These are phyloP conservation scores for Leptodactylus fallax DNA, from an alignment of 2,797 vertebrate genomes.

Conservation along the genomic window DNA sequence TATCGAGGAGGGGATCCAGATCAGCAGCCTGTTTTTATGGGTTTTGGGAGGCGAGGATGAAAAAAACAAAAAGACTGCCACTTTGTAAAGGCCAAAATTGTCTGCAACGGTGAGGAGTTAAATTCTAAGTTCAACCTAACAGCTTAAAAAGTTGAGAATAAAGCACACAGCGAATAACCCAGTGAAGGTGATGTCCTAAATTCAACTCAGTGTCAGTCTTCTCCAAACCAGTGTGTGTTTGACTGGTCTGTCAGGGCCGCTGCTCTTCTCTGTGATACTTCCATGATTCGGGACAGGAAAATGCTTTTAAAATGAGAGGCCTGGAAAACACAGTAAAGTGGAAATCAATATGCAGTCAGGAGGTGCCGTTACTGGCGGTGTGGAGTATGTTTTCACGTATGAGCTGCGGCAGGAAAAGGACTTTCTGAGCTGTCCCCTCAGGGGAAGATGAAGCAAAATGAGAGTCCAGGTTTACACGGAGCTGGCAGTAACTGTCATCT, in stretches of 20 bases:
- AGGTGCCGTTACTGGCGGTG: slow-evolving; percentile 60
- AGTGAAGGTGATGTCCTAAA: slow-evolving; percentile 13
- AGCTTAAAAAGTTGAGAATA: neutral
- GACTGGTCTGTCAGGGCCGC: slow-evolving; percentile 4
- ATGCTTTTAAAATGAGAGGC: slow-evolving; percentile 56
- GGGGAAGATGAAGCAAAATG: slow-evolving; percentile 50
- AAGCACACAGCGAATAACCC: neutral
- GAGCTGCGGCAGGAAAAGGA: neutral
- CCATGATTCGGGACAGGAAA: slow-evolving; percentile 34
- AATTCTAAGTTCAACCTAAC: neutral
- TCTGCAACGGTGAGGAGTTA: neutral
- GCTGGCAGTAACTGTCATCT: slow-evolving; percentile 55
- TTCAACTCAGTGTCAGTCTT: neutral
- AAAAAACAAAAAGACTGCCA: too few relatives aligned
- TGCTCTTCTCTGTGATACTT: slow-evolving; percentile 32
- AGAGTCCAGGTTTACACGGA: slow-evolving; percentile 47
- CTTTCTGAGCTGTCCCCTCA: neutral
- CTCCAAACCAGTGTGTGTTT: neutral
- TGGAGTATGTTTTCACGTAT: slow-evolving; percentile 45
- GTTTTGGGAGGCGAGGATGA: too few relatives aligned
- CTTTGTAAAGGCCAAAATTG: too few relatives aligned
- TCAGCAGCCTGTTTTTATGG: too few relatives aligned
- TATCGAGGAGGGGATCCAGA: too few relatives aligned
- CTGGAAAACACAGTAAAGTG: slow-evolving; percentile 61
- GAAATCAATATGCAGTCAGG: slow-evolving; percentile 67